Conservation (phyloP, 2,888 invertebrate species). For the Brenthis hecate region DNA sequence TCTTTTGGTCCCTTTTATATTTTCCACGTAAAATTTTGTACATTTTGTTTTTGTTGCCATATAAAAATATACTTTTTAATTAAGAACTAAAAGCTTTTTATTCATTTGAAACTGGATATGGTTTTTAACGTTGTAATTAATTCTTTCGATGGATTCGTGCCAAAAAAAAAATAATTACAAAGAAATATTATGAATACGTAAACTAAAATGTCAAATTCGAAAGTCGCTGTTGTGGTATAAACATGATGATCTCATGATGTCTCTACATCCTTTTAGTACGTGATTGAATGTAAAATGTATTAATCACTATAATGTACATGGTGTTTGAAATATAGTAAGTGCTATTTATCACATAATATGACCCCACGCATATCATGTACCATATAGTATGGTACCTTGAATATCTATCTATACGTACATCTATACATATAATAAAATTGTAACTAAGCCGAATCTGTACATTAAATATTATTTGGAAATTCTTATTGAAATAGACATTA, state of each 20-base stretch:
- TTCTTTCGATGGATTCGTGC: not conserved
- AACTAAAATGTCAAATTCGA: conserved; percentile 1
- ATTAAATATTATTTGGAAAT: too few species aligned
- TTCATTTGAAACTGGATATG: conserved; percentile 1
- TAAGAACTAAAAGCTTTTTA: not conserved
- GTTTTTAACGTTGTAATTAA: not conserved
- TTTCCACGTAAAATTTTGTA: not conserved
- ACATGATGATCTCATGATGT: conserved; percentile 3
- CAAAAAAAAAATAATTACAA: not conserved
- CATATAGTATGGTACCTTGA: too few species aligned
- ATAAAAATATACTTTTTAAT: conserved; percentile 3
- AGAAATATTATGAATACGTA: not conserved
- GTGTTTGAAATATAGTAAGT: too few species aligned
- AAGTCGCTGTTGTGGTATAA: not conserved
- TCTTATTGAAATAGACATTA: too few species aligned
- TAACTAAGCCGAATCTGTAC: too few species aligned
- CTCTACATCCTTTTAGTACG: not conserved
- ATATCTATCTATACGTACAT: too few species aligned
- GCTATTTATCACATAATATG: too few species aligned
- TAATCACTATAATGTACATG: not conserved
- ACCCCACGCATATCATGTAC: too few species aligned
- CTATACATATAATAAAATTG: too few species aligned
- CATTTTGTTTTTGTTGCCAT: not conserved
- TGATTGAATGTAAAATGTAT: conserved; percentile 5
- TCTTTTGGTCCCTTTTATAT: not conserved